These are phyloP conservation scores for Tursiops truncatus DNA, from an alignment of 2,113 vertebrate species.

Conservation along the genomic window DNA sequence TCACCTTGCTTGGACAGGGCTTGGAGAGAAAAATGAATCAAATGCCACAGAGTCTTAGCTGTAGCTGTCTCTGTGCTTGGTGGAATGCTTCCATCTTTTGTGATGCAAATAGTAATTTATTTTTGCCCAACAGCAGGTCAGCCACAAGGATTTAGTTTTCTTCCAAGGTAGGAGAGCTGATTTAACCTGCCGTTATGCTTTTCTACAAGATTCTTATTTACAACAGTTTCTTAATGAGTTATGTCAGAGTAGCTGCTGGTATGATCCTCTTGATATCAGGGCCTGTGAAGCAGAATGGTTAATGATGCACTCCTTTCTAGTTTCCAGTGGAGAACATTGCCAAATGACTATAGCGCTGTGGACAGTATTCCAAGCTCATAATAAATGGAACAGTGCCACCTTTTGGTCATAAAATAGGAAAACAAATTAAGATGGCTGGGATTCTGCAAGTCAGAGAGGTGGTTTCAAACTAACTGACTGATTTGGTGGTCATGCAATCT, in stretches of 20 bases:
- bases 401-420: constrained; percentile 69
- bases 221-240: constrained; percentile 70
- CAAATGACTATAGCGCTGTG: fast-evolving
- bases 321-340: constrained; percentile 64
- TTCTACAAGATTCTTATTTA: constrained; percentile 63
- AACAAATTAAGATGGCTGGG: neutral
- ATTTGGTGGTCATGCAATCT: constrained; percentile 41
- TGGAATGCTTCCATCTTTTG: constrained; percentile 56
- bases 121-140: constrained; percentile 45
- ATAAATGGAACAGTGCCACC: constrained; percentile 85
- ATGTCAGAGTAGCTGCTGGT: constrained; percentile 69
- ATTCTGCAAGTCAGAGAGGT: neutral
- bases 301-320: constrained; percentile 75
- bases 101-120: constrained; percentile 64
- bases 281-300: constrained; percentile 65
- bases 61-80: neutral
- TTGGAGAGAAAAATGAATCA: constrained; percentile 45
- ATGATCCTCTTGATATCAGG: constrained; percentile 56
- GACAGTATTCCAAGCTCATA: constrained; percentile 38
- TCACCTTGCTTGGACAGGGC: neutral
- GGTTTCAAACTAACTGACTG: neutral
- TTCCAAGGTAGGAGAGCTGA: constrained; percentile 29
- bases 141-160: constrained; percentile 49
- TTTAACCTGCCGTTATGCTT: constrained; percentile 54
- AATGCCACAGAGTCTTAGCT: constrained; percentile 12